These are phyloP conservation scores for Vireo griseus DNA, from an alignment of 2,797 vertebrate species.

Conservation along the genomic window DNA sequence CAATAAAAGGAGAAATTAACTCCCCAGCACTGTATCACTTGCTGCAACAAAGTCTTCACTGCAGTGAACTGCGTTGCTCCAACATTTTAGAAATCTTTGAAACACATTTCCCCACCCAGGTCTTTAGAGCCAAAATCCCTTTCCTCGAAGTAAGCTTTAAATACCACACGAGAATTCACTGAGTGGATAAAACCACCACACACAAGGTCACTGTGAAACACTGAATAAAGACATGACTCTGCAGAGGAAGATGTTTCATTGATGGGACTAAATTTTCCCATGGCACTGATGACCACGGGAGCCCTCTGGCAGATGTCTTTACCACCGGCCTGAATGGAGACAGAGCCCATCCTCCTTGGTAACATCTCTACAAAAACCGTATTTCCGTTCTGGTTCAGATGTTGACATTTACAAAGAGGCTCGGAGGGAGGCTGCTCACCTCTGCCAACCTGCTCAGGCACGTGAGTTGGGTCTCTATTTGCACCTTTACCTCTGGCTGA, in stretches of 20 bases:
- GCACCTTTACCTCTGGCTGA: background rate
- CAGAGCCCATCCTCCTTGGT: background rate
- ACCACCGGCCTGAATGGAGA: background rate
- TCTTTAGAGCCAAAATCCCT: background rate
- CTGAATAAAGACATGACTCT: accelerated
- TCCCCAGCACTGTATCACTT: accelerated
- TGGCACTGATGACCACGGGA: accelerated
- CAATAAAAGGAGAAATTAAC: background rate
- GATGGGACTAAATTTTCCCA: background rate
- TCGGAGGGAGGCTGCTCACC: background rate
- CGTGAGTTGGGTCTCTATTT: background rate
- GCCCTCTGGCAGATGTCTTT: background rate
- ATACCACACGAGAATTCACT: background rate
- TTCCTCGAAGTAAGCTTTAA: background rate
- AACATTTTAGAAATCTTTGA: background rate
- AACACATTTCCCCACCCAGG: background rate
- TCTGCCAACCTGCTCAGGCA: background rate
- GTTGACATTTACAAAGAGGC: background rate
- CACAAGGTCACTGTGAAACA: accelerated
- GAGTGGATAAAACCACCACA: background rate
- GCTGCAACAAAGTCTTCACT: background rate
- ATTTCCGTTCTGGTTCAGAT: background rate
- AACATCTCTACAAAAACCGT: background rate
- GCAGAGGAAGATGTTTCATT: background rate
- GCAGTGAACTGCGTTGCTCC: accelerated